Conservation (phyloP, 2,797 vertebrate species). For the Leptodactylus fallax region DNA sequence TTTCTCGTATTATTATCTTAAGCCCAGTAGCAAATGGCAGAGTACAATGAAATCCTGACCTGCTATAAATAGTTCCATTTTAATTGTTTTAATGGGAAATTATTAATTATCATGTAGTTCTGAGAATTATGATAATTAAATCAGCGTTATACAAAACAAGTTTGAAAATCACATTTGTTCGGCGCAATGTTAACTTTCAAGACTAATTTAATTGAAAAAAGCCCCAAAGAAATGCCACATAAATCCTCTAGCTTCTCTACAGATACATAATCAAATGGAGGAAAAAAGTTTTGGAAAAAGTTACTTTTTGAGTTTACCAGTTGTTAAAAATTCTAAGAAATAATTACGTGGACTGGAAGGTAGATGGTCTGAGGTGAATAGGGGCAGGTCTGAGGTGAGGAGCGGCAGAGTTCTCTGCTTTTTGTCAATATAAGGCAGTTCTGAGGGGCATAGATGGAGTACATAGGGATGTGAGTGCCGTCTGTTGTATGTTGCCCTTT, state of each 20-base stretch:
- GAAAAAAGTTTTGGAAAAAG: neutral
- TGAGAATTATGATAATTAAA: constrained; percentile 54
- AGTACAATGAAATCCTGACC: constrained; percentile 46
- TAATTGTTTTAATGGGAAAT: constrained; percentile 52
- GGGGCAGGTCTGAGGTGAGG: no score
- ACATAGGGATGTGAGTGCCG: no score
- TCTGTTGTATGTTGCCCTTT: no score
- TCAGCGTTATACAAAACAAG: constrained; percentile 31
- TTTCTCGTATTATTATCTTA: constrained; percentile 49
- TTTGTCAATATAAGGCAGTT: no score
- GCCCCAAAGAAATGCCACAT: neutral
- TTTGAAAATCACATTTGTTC: constrained; percentile 41
- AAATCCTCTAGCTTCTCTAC: neutral
- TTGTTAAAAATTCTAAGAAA: neutral
- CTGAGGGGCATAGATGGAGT: no score
- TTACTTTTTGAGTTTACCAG: neutral
- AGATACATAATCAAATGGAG: constrained; percentile 13
- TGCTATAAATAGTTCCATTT: constrained; percentile 33
- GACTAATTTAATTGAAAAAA: constrained; percentile 39
- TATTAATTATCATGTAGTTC: constrained; percentile 46
- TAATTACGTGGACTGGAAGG: no score
- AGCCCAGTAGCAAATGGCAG: constrained; percentile 44
- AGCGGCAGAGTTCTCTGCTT: no score
- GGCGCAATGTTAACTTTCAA: neutral
- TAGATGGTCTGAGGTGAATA: no score